These are phyloP conservation scores for Luscinia luscinia DNA, from an alignment of 2,797 vertebrate species.

Conservation along the genomic window DNA sequence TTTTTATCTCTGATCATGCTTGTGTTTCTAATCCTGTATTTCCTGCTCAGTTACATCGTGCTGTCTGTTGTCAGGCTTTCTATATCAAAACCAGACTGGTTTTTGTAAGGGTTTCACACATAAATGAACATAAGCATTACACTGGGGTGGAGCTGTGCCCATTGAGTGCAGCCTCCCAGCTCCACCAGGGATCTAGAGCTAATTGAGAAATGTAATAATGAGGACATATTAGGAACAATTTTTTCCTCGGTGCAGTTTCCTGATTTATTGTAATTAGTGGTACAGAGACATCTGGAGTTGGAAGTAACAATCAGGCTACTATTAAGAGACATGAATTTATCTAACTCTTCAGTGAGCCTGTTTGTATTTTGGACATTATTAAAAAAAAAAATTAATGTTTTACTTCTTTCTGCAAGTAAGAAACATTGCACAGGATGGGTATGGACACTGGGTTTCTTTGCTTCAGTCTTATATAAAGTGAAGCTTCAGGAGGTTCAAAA, in stretches of 20 bases:
- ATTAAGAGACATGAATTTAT: neutral
- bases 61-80: neutral
- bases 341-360: neutral
- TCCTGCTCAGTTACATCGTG: neutral
- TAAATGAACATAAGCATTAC: neutral
- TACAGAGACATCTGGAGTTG: constrained; percentile 18
- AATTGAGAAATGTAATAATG: neutral
- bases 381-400: neutral
- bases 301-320: neutral
- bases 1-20: neutral
- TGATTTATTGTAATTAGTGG: constrained; percentile 30
- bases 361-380: neutral
- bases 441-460: neutral
- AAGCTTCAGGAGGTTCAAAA: neutral
- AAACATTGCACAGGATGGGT: neutral
- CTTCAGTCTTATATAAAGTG: neutral
- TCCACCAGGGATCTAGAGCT: neutral
- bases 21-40: neutral
- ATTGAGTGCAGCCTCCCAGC: neutral
- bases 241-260: neutral
- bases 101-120: neutral
- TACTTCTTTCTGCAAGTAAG: neutral
- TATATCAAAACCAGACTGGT: neutral
- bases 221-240: neutral
- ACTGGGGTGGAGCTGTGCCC: neutral